Conservation (phyloP, 2,113 vertebrate genomes). For the Triplophysa dalaica region DNA sequence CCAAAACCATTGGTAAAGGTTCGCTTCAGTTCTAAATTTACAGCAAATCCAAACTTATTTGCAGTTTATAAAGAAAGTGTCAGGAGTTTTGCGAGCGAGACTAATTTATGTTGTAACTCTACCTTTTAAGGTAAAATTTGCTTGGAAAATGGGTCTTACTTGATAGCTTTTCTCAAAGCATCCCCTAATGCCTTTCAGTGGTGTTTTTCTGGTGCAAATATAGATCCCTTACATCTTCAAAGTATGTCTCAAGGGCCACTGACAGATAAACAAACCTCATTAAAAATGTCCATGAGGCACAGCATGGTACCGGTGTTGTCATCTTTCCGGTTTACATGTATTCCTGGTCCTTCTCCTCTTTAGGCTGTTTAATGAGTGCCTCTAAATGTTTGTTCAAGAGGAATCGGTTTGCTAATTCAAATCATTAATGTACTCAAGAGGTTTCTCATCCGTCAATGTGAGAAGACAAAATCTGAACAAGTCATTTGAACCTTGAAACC, state of each 20-base stretch:
- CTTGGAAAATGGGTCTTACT: neutral
- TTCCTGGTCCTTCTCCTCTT: neutral
- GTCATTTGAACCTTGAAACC: neutral
- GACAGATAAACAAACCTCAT: constrained; percentile 54
- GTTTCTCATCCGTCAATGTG: neutral
- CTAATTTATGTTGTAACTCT: constrained; percentile 44
- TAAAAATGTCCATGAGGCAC: constrained; percentile 28
- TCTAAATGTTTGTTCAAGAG: neutral
- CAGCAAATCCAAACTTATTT: neutral
- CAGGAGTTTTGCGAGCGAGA: constrained; percentile 38
- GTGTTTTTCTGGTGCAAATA: constrained; percentile 54
- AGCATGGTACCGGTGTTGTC: neutral
- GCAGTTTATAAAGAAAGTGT: constrained; percentile 41
- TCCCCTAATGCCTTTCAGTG: constrained; percentile 44
- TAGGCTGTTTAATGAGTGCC: neutral
- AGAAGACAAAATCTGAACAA: constrained; percentile 4
- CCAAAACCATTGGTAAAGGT: too few relatives aligned
- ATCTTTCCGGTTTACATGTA: neutral
- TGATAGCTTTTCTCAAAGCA: constrained; percentile 41
- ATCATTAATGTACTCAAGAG: neutral
- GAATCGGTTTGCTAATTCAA: constrained; percentile 1
- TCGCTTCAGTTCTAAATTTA: neutral
- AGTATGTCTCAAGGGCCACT: constrained; percentile 52
- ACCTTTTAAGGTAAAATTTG: constrained; percentile 44
- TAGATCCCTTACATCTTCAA: constrained; percentile 42